phyloP scores from a whole-genome alignment of 2,888 invertebrate species.

The Hyposoter didymator region DNA sequence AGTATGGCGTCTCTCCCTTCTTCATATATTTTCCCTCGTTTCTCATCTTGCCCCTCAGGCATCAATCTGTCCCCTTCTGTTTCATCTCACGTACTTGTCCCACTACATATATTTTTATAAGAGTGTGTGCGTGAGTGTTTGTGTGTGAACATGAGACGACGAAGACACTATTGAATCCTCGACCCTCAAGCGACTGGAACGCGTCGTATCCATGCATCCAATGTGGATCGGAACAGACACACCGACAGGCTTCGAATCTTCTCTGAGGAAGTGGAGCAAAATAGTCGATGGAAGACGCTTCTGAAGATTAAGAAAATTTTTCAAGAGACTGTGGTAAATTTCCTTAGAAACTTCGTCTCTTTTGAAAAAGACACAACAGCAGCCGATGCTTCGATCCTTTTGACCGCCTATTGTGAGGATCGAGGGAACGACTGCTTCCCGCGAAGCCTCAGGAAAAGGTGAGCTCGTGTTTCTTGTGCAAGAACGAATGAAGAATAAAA shows the following conservation, averaged over 20 bases:
- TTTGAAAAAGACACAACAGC: neutral
- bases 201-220: neutral
- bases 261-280: neutral
- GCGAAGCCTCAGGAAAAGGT: neutral
- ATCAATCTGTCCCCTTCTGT: constrained; percentile 73
- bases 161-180: constrained; percentile 18
- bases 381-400: neutral
- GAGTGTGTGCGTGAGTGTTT: neutral
- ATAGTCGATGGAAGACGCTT: neutral
- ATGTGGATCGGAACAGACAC: neutral
- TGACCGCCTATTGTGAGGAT: neutral
- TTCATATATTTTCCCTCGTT: constrained; percentile 49
- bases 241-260: neutral
- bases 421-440: neutral
- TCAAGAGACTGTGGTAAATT: neutral
- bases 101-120: neutral
- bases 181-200: constrained; percentile 42
- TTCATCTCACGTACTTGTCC: constrained; percentile 65
- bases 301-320: neutral
- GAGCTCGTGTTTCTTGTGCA: neutral
- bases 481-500: neutral
- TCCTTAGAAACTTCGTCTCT: neutral
- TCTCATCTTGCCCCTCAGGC: constrained; percentile 63
- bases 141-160: neutral
- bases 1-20: constrained; percentile 58